phyloP scores from a whole-genome alignment of 1,140 invertebrate genomes.

The Muscidifurax raptorellus region DNA sequence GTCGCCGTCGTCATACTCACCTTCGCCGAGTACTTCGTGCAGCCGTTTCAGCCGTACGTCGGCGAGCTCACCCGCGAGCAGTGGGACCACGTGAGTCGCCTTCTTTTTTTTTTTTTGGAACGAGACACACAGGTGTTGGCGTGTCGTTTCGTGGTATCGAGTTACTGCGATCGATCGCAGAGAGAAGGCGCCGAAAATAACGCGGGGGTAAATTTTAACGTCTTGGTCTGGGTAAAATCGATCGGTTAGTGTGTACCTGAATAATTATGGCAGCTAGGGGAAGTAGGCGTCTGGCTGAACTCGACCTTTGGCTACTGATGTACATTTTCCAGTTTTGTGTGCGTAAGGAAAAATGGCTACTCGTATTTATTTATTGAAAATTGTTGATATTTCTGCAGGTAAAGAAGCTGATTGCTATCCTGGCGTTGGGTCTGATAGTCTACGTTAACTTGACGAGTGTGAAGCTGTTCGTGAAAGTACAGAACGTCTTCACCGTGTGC shows the following conservation, averaged over 20 bases:
- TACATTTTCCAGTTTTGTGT: too few species aligned
- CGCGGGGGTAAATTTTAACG: too few species aligned
- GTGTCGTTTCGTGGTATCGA: too few species aligned
- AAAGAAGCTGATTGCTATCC: constrained; percentile 82
- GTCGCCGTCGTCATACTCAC: constrained; percentile 88
- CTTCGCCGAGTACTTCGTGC: constrained; percentile 87
- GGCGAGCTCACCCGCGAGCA: constrained; percentile 56
- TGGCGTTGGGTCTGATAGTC: constrained; percentile 86
- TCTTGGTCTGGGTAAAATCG: too few species aligned
- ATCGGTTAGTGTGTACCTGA: too few species aligned
- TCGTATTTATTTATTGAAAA: not conserved
- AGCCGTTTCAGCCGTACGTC: constrained; percentile 78
- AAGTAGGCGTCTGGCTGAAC: too few species aligned
- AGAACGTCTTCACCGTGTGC: constrained; percentile 91
- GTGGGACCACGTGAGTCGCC: not conserved
- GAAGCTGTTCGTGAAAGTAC: constrained; percentile 89
- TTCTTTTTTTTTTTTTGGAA: not conserved
- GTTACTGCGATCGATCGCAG: too few species aligned
- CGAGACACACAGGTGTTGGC: too few species aligned
- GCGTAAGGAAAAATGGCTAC: too few species aligned
- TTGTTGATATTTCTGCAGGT: constrained; percentile 64
- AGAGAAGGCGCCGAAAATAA: too few species aligned
- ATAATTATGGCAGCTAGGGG: too few species aligned
- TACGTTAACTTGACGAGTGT: constrained; percentile 93
- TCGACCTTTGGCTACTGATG: too few species aligned